Evolutionary conservation across 1,140 invertebrate genomes (phyloP).

Genomic region (Phthorimaea operculella): DNA sequence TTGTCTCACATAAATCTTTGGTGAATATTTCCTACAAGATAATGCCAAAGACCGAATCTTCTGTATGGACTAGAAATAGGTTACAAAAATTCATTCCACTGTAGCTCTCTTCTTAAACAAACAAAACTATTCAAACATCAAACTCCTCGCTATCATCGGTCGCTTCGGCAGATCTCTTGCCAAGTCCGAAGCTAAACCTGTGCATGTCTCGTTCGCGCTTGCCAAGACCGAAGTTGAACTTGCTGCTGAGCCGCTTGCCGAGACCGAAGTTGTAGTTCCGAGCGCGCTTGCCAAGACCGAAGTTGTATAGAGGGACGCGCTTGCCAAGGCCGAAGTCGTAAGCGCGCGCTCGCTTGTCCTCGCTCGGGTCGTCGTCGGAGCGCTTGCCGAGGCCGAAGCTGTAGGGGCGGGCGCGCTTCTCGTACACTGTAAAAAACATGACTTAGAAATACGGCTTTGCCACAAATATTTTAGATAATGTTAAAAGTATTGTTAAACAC

Average conservation of each 20-base stretch:
- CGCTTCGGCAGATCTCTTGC: slow-evolving; percentile 45
- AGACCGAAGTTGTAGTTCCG: slow-evolving; percentile 54
- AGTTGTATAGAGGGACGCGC: slow-evolving; percentile 49
- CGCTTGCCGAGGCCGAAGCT: slow-evolving; percentile 63
- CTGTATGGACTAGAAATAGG: too few relatives aligned
- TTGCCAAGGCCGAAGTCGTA: slow-evolving; percentile 63
- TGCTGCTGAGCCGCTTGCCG: slow-evolving; percentile 51
- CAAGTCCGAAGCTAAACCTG: slow-evolving; percentile 57
- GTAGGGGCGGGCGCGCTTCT: slow-evolving; percentile 61
- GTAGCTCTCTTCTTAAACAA: neutral
- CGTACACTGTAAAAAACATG: slow-evolving; percentile 46
- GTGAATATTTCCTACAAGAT: too few relatives aligned
- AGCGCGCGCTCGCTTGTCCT: slow-evolving; percentile 54
- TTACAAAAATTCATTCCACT: neutral
- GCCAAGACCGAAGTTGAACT: slow-evolving; percentile 58
- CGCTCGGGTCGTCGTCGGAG: slow-evolving; percentile 27
- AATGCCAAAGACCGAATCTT: too few relatives aligned
- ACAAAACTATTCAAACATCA: slow-evolving; percentile 35
- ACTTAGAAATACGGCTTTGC: neutral
- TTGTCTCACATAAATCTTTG: too few relatives aligned
- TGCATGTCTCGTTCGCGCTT: slow-evolving; percentile 53
- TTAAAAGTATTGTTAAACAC: too few relatives aligned
- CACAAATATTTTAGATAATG: too few relatives aligned
- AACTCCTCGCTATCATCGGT: slow-evolving; percentile 39
- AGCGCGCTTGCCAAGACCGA: slow-evolving; percentile 54